Evolutionary conservation across 2,113 vertebrate species (phyloP), one percentile per base, ranked within the genome.

Genomic region (Alces alces): DNA sequence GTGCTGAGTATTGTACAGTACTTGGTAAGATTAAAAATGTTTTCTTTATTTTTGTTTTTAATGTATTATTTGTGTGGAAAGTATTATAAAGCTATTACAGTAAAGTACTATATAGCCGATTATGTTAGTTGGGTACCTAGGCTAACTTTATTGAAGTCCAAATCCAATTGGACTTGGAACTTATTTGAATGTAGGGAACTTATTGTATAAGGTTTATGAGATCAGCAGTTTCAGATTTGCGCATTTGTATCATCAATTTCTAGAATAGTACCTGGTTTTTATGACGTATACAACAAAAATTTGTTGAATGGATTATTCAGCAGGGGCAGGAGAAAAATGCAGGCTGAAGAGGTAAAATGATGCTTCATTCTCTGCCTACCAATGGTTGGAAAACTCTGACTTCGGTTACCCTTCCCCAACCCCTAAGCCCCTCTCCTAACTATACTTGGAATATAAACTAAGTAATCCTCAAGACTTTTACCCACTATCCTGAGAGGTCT

Each of bases 391-490:
- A 60, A 86, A 84, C 7, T 19, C 50, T 91, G 57, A 84, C 2
- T 36, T 91, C 23, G 6, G 28, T 70, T 60, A 64, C 11, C 8
- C 30, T 85, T 79, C 55, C 10, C 12, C 12, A 12, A 45, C 1
- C 3, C 33, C 0, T 30, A 60, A 33, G 5, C 2, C 19, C 27
- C 84, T 0, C 15, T 60, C 45, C 52, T 50, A 70, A n/a, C 12
- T 60, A 6, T 50, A 30, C 25, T 87, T 88, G 54, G 8, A 85
- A 70, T 36, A 57, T 79, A 88, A 76, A 30, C 54, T 84, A 96
- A 84, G 60, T 47, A 57, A n/a, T 30, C 16, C 25, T 64, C 25
- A 66, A 57, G 45, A 43, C 7, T 91, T 91, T 78, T 84, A 79
- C 2, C 47, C 12, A 87, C 47, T 57, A 25, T 78, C 11, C 36